These are phyloP conservation scores for Psephotus haematonotus DNA, from an alignment of 2,113 vertebrate species.

Conservation along the genomic window DNA sequence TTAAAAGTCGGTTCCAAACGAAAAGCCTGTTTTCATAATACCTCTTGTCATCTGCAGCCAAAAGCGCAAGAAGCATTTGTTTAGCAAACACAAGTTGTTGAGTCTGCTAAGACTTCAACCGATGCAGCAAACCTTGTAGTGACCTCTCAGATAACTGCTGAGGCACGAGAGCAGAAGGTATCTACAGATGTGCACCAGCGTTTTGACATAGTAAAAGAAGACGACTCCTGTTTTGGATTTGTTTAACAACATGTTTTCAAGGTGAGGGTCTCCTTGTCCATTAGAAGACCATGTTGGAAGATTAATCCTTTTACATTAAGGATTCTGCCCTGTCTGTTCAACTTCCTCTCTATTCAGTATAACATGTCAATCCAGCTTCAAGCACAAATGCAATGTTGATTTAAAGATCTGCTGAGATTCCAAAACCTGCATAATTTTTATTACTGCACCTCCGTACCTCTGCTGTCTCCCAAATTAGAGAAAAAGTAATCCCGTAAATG, in stretches of 20 bases:
- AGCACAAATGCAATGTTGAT: not conserved
- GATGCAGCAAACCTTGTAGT: not conserved
- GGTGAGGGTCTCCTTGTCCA: not conserved
- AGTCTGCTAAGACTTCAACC: not conserved
- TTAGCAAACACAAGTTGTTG: not conserved
- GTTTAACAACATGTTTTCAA: fast-evolving
- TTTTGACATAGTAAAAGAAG: fast-evolving
- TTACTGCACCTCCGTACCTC: not conserved
- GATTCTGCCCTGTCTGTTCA: not conserved
- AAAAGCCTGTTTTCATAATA: not conserved
- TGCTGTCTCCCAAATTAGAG: not conserved
- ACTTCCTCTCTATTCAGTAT: not conserved
- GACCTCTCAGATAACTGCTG: not conserved
- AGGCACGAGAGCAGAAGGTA: not conserved
- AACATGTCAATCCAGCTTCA: not conserved
- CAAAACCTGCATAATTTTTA: not conserved
- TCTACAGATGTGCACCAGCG: fast-evolving
- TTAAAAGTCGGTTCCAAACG: not conserved
- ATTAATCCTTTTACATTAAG: not conserved
- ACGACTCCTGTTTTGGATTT: fast-evolving
- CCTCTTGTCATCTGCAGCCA: not conserved
- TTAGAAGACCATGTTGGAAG: not conserved
- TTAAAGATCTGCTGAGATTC: not conserved
- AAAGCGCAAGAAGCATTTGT: not conserved
- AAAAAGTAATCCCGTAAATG: not conserved